These are phyloP conservation scores for Cetonia aurata DNA, from an alignment of 2,888 invertebrate genomes.

Conservation along the genomic window DNA sequence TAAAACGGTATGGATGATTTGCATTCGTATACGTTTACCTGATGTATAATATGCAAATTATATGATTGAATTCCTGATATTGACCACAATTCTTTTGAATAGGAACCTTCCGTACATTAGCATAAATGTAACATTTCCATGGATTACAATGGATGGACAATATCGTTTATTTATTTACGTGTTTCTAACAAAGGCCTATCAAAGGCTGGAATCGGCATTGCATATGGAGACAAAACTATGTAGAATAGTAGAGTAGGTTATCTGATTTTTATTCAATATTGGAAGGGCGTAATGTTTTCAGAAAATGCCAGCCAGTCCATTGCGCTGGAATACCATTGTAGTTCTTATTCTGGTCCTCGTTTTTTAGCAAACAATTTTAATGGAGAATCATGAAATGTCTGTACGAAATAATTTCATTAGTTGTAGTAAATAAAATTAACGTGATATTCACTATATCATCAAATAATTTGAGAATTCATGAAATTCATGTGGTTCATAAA, in stretches of 20 bases:
- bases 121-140: slow-evolving; percentile 37
- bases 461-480: too few relatives aligned
- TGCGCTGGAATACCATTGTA: too few relatives aligned
- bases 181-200: slow-evolving; percentile 21
- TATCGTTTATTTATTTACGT: slow-evolving; percentile 36
- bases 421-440: too few relatives aligned
- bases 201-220: slow-evolving; percentile 1
- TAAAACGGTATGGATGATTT: slow-evolving; percentile 35
- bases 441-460: too few relatives aligned
- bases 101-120: slow-evolving; percentile 33
- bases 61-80: slow-evolving; percentile 31
- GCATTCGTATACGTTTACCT: slow-evolving; percentile 34
- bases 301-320: not conserved
- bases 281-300: not conserved
- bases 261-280: slow-evolving; percentile 16
- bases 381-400: too few relatives aligned
- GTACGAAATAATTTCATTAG: too few relatives aligned
- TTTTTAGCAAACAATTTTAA: too few relatives aligned
- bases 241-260: slow-evolving; percentile 3
- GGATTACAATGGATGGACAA: slow-evolving; percentile 26
- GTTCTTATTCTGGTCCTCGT: too few relatives aligned
- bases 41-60: slow-evolving; percentile 36
- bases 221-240: not conserved
- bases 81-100: slow-evolving; percentile 34
- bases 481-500: too few relatives aligned